Percentiles rank a stretch among this genome's conserved stretches.
phyloP scores from a whole-genome alignment of 2,888 invertebrate genomes.

The Chloroclysta siterata region DNA sequence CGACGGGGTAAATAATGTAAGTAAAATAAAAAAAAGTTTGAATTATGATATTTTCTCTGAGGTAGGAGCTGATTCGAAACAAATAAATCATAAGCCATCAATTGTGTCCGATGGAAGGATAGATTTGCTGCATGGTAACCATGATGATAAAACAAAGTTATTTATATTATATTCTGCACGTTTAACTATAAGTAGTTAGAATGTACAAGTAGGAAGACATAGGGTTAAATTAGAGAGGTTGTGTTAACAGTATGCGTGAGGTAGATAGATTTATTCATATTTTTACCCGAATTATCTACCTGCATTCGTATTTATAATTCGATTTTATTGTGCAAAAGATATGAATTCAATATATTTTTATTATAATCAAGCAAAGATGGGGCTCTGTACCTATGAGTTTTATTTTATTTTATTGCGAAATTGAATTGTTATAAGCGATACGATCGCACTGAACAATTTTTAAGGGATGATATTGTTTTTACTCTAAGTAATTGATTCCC shows the following conservation, averaged over 20 bases:
- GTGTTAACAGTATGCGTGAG: constrained; percentile 23
- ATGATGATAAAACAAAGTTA: constrained; percentile 56
- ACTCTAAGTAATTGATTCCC: constrained; percentile 37
- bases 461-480: constrained; percentile 21
- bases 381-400: constrained; percentile 15
- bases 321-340: constrained; percentile 8
- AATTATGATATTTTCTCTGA: constrained; percentile 63
- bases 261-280: constrained; percentile 24
- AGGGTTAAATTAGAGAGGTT: constrained; percentile 27
- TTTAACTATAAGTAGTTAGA: constrained; percentile 63
- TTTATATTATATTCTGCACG: constrained; percentile 63
- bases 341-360: constrained; percentile 4
- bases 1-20: constrained; percentile 79
- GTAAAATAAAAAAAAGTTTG: constrained; percentile 73
- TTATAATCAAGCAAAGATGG: constrained; percentile 15
- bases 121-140: constrained; percentile 74
- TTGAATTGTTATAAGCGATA: constrained; percentile 65
- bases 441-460: constrained; percentile 35
- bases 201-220: constrained; percentile 37
- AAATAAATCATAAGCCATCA: constrained; percentile 65
- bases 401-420: constrained; percentile 58
- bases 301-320: constrained; percentile 13
- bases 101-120: constrained; percentile 71
- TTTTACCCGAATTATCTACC: constrained; percentile 16
- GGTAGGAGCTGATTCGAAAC: constrained; percentile 63